These are phyloP conservation scores for Adelges cooleyi DNA, from an alignment of 1,140 invertebrate species.

Conservation along the genomic window DNA sequence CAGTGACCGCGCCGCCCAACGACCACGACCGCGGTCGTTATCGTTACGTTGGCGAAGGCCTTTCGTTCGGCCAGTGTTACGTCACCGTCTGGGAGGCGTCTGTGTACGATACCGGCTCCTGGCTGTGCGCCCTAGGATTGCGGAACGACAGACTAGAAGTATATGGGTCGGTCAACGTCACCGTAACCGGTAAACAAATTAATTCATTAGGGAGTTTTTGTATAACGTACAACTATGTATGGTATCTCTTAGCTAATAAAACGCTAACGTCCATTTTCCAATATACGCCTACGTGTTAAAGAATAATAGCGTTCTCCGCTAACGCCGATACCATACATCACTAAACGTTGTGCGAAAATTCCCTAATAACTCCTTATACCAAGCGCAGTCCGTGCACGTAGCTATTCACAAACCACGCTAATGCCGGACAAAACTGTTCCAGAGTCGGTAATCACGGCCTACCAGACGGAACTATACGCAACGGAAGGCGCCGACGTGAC, in stretches of 20 bases:
- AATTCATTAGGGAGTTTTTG: no score
- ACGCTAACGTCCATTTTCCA: no score
- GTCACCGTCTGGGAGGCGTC: not conserved
- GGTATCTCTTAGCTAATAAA: no score
- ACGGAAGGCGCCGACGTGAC: not conserved
- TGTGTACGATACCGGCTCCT: not conserved
- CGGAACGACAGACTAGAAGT: not conserved
- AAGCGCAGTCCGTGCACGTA: no score
- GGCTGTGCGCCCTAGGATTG: slow-evolving; percentile 1
- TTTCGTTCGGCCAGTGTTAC: slow-evolving; percentile 6
- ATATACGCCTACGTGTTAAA: no score
- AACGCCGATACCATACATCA: no score
- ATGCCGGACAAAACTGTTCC: no score
- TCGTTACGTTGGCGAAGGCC: slow-evolving; percentile 3
- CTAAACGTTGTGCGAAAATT: no score
- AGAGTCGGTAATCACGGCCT: slow-evolving; percentile 4
- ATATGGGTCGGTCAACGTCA: not conserved
- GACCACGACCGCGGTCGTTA: not conserved
- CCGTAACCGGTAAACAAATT: slow-evolving; percentile 7
- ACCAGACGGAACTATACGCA: slow-evolving; percentile 5
- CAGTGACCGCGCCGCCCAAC: not conserved
- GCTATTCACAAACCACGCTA: no score
- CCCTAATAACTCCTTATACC: no score
- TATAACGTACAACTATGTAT: no score
- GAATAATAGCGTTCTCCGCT: no score